phyloP scores from a whole-genome alignment of 2,888 invertebrate genomes.

The Pyrrhia umbra region DNA sequence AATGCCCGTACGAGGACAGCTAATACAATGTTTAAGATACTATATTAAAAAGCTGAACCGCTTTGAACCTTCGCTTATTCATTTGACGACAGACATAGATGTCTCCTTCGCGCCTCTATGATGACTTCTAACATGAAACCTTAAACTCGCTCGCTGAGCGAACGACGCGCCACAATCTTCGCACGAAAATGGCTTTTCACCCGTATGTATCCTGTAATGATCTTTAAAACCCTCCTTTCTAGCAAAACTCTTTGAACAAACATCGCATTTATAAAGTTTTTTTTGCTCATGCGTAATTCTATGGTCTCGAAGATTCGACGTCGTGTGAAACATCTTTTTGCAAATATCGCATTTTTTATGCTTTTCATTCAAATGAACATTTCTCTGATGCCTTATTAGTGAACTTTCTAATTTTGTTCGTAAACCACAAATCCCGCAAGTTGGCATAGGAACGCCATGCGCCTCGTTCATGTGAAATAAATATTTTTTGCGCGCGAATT shows the following conservation, averaged over 20 bases:
- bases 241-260: too few species aligned
- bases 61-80: too few species aligned
- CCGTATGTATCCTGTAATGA: too few species aligned
- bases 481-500: slow-evolving; percentile 55
- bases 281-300: too few species aligned
- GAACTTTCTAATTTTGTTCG: background rate
- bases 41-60: too few species aligned
- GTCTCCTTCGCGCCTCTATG: background rate
- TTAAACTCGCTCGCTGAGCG: background rate
- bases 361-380: slow-evolving; percentile 3
- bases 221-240: too few species aligned
- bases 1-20: too few species aligned
- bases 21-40: too few species aligned
- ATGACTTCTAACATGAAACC: background rate
- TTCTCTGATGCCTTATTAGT: background rate
- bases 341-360: background rate
- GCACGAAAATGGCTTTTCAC: too few species aligned
- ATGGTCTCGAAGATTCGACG: slow-evolving; percentile 1
- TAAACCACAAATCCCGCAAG: slow-evolving; percentile 61
- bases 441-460: slow-evolving; percentile 64
- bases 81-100: too few species aligned
- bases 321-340: background rate
- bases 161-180: background rate
- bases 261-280: too few species aligned
- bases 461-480: slow-evolving; percentile 63